A percentile compares a stretch with the other conserved stretches of the same genome.
Evolutionary conservation across 2,113 vertebrate species (phyloP).

Genomic region (Hipposideros armiger): DNA sequence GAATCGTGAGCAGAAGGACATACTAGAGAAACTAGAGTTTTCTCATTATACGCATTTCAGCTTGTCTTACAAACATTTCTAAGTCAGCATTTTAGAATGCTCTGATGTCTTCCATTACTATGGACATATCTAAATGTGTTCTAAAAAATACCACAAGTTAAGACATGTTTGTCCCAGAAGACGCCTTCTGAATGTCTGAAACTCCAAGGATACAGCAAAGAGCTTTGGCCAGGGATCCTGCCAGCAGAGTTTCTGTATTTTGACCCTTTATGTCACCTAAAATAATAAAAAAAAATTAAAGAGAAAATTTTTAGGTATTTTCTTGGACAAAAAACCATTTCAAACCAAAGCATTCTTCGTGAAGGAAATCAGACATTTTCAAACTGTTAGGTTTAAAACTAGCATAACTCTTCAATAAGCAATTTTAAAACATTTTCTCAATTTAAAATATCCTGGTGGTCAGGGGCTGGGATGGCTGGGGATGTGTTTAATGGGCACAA

Average conservation of each 20-base stretch:
- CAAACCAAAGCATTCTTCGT: not conserved
- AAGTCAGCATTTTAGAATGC: not conserved
- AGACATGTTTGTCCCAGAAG: not conserved
- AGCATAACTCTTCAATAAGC: not conserved
- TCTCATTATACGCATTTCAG: not conserved
- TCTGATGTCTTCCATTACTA: not conserved
- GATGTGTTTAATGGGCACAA: not conserved
- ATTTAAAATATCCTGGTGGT: not conserved
- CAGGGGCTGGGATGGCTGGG: not conserved
- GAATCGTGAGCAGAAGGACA: not conserved
- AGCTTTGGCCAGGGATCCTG: constrained; percentile 97
- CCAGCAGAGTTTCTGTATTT: constrained; percentile 95
- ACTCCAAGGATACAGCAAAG: constrained; percentile 97
- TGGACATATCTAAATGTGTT: not conserved
- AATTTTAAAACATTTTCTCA: not conserved
- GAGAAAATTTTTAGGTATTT: not conserved
- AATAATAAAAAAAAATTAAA: constrained; percentile 36
- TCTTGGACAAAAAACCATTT: constrained; percentile 35
- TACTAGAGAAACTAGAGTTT: not conserved
- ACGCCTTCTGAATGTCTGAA: not conserved
- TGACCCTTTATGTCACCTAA: constrained; percentile 94
- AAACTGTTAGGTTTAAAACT: not conserved
- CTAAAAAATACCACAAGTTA: no score
- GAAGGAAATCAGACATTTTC: constrained; percentile 5
- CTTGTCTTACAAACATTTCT: not conserved